These are phyloP conservation scores for Sciurus carolinensis DNA, from an alignment of 2,797 vertebrate species.

Conservation along the genomic window DNA sequence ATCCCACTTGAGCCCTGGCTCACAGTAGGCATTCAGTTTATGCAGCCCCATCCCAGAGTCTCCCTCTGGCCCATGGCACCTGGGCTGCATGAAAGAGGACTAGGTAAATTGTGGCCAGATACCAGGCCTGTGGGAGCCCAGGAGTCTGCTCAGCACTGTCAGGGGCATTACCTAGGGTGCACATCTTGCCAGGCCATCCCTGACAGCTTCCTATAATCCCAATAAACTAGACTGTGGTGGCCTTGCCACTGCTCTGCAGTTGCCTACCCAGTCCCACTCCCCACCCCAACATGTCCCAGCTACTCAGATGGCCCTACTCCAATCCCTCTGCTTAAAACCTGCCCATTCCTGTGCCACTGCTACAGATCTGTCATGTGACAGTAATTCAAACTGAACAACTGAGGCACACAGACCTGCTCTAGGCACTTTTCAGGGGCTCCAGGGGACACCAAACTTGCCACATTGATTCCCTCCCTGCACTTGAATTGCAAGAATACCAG, in stretches of 20 bases:
- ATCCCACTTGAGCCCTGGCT: not conserved
- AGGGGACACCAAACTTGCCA: not conserved
- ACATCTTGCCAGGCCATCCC: too few relatives aligned
- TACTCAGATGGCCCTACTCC: too few relatives aligned
- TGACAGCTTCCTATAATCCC: not conserved
- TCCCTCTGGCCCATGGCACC: not conserved
- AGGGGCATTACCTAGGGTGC: too few relatives aligned
- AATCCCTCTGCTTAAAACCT: too few relatives aligned
- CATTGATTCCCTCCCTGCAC: not conserved
- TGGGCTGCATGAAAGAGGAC: not conserved
- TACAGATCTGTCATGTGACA: not conserved
- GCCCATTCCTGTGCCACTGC: not conserved
- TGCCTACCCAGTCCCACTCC: not conserved
- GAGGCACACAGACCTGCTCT: not conserved
- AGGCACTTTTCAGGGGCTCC: not conserved
- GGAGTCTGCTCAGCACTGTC: too few relatives aligned
- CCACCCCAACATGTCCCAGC: too few relatives aligned
- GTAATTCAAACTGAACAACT: not conserved
- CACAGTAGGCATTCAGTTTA: not conserved
- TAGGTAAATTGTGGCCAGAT: rapidly evolving
- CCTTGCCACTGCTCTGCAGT: too few relatives aligned
- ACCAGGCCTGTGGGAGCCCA: not conserved
- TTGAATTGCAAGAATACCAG: not conserved
- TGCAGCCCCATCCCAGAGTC: not conserved
- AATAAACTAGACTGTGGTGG: not conserved